phyloP scores from a whole-genome alignment of 2,888 invertebrate genomes.

The Watsonalla cultraria region DNA sequence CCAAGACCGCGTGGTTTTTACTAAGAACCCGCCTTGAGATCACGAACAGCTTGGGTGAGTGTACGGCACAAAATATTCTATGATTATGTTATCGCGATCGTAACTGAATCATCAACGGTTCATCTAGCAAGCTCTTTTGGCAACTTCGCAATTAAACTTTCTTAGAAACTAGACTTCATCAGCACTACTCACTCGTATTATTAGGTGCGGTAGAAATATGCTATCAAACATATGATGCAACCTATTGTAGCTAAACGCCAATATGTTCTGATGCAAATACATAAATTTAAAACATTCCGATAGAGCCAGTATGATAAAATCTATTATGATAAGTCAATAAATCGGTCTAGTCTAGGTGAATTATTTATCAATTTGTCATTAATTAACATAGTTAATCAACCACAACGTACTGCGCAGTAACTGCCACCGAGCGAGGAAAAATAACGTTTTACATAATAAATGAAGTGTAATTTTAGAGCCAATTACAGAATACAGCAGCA shows the following conservation, averaged over 20 bases:
- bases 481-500: conserved; percentile 8
- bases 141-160: background rate
- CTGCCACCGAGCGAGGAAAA: conserved; percentile 24
- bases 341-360: conserved; percentile 24
- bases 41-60: conserved; percentile 8
- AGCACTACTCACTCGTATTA: too few relatives aligned
- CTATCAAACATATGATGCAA: too few relatives aligned
- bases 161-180: background rate
- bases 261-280: too few relatives aligned
- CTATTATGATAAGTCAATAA: conserved; percentile 6
- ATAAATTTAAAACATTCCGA: background rate
- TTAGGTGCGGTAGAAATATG: too few relatives aligned
- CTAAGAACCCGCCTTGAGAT: conserved; percentile 3
- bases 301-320: conserved; percentile 12
- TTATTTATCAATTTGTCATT: conserved; percentile 33
- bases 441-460: conserved; percentile 18
- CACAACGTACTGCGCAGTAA: conserved; percentile 35
- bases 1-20: conserved; percentile 24
- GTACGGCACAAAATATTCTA: background rate
- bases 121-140: background rate
- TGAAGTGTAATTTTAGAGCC: conserved; percentile 16
- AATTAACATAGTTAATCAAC: conserved; percentile 39
- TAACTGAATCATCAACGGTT: background rate
- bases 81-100: background rate
- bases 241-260: too few relatives aligned